Conservation (phyloP, 2,888 invertebrate species). For the Lepidocyrtoides sp. region DNA sequence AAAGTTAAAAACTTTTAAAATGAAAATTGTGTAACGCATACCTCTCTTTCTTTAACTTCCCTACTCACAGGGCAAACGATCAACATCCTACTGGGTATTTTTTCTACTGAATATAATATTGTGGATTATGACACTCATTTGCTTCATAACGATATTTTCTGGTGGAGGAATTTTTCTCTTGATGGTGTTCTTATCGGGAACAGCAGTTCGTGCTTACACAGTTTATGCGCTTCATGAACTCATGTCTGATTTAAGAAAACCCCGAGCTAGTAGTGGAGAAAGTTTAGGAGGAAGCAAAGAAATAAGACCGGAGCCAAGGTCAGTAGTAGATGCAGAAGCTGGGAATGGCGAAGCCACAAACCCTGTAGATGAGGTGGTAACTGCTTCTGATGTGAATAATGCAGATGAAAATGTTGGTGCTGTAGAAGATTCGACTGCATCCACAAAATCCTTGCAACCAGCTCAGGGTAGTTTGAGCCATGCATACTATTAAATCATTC, state of each 20-base stretch:
- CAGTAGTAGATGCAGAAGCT: slow-evolving; percentile 33
- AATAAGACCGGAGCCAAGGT: slow-evolving; percentile 53
- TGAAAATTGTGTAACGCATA: too few species aligned
- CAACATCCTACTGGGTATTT: slow-evolving; percentile 72
- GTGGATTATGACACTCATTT: slow-evolving; percentile 81
- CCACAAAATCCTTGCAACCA: slow-evolving; percentile 58
- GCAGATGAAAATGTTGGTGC: slow-evolving; percentile 21
- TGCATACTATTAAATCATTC: too few species aligned
- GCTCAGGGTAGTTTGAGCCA: slow-evolving; percentile 74
- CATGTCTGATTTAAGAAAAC: slow-evolving; percentile 77
- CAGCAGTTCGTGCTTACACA: slow-evolving; percentile 77
- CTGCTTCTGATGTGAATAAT: neutral
- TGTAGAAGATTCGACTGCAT: slow-evolving; percentile 7
- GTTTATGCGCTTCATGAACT: slow-evolving; percentile 76
- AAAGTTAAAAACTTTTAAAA: too few species aligned
- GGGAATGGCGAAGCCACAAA: slow-evolving; percentile 2
- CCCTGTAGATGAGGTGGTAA: slow-evolving; percentile 9
- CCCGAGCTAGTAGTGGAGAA: slow-evolving; percentile 28
- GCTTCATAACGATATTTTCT: slow-evolving; percentile 80
- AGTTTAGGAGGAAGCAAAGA: neutral
- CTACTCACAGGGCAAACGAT: slow-evolving; percentile 35
- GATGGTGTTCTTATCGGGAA: slow-evolving; percentile 76
- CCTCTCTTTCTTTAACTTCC: neutral
- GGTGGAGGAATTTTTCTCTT: slow-evolving; percentile 79
- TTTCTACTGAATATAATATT: slow-evolving; percentile 77